Conservation (phyloP, 2,888 invertebrate genomes). For the Nomada ferruginata region DNA sequence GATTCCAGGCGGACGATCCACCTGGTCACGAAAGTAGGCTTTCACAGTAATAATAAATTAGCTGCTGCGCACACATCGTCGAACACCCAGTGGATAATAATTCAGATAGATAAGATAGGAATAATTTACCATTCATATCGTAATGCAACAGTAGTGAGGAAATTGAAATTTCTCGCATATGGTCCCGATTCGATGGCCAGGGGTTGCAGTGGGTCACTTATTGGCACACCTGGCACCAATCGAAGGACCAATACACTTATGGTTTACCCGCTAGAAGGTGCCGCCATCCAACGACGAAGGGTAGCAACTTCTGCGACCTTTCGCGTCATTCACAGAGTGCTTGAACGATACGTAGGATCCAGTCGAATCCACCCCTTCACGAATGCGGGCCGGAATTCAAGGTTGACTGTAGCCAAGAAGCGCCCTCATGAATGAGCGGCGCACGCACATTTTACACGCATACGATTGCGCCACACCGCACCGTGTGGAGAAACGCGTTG, state of each 20-base stretch:
- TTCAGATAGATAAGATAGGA: too few relatives aligned
- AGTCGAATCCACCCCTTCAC: not conserved
- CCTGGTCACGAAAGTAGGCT: too few relatives aligned
- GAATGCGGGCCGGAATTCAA: not conserved
- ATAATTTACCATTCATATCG: too few relatives aligned
- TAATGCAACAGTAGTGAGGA: too few relatives aligned
- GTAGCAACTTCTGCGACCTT: conserved; percentile 7
- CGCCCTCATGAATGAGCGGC: conserved; percentile 72
- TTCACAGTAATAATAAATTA: too few relatives aligned
- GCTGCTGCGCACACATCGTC: too few relatives aligned
- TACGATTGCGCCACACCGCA: conserved; percentile 56
- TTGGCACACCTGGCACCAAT: too few relatives aligned
- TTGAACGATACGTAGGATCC: conserved; percentile 19
- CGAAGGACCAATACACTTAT: not conserved
- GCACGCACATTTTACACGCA: conserved; percentile 44
- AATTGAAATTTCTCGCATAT: too few relatives aligned
- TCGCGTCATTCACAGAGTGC: not conserved
- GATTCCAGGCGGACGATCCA: too few relatives aligned
- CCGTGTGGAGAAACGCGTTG: conserved; percentile 41
- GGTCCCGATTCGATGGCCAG: too few relatives aligned
- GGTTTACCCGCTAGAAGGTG: conserved; percentile 40
- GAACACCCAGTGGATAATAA: too few relatives aligned
- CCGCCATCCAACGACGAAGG: conserved; percentile 71
- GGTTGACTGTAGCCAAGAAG: conserved; percentile 21
- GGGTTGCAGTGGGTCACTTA: too few relatives aligned